Evolutionary conservation across 2,888 invertebrate species (phyloP), one percentile per base, ranked within the genome.

Genomic region (Drosophila helvetica): DNA sequence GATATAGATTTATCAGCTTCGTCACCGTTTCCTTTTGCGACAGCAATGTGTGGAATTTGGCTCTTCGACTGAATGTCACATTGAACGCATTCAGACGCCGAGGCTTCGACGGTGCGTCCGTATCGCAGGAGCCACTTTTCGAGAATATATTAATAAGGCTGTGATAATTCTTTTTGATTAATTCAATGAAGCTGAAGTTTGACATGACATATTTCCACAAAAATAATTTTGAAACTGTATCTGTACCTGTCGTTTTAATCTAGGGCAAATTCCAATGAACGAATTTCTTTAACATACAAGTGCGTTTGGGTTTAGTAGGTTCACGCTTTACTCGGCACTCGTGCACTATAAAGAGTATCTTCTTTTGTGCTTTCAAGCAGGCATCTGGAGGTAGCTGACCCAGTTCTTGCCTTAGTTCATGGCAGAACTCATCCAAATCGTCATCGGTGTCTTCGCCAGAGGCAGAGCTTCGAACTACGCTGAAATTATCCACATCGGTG

Each of bases 381-480:
- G 45, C 18, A 3, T 50, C 10, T 25, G n/a, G 15, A 12, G 68
- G 50, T 15, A 59, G 25, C 15, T 38, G 15, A 5, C 22, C 8
- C 2, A 69, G 38, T 33, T 55, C 42, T 12, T 54, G 3, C n/a
- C 19, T 69, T 10, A 68, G 17, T 15, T 42, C 30, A 15, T 5
- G 5, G 38, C 69, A 59, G 10, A 69, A 51, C 15, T 22, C 12
- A 30, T 54, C 69, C 17, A 69, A 18, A 6, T 57, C 47, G 18
- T 18, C 33, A n/a, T n/a, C 15, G 38, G 6, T 2, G 2, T 2
- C 38, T 38, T 38, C n/a, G 15, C 38, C 6, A 15, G 15, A 38
- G 15, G 15, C 38, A 25, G 7, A 25, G 25, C 1, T 25, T 7
- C 7, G 25, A 25, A 25, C 12, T 12, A 12, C 12, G 5, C 1